Evolutionary conservation across 2,888 invertebrate species (phyloP).

Genomic region (Euzophera pinguis): DNA sequence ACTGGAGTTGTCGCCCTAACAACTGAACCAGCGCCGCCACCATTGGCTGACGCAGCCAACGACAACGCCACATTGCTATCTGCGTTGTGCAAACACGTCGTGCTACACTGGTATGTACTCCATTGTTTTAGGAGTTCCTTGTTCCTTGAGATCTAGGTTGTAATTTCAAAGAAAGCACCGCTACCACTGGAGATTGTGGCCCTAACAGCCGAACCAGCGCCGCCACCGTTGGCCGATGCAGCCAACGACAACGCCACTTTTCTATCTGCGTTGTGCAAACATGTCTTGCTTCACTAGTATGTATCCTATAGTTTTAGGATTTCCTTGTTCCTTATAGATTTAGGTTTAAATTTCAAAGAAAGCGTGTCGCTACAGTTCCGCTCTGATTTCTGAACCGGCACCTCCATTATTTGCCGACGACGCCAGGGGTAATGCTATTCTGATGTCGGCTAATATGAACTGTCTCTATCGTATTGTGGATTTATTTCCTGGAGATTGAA

Average conservation of each 20-base stretch:
- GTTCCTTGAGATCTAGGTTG: no score
- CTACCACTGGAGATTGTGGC: slow-evolving; percentile 28
- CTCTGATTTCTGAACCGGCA: no score
- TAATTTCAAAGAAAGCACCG: slow-evolving; percentile 54
- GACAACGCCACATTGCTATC: slow-evolving; percentile 62
- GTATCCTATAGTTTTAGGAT: background rate
- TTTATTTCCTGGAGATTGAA: no score
- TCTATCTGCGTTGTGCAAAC: slow-evolving; percentile 64
- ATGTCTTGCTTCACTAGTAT: slow-evolving; percentile 59
- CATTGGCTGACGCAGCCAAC: slow-evolving; percentile 45
- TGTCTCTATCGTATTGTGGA: no score
- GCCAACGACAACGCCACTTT: slow-evolving; percentile 62
- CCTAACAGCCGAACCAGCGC: slow-evolving; percentile 26
- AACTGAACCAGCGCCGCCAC: slow-evolving; percentile 27
- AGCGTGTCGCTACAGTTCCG: no score
- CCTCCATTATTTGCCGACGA: no score
- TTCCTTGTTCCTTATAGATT: no score
- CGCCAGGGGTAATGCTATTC: no score
- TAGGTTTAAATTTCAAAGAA: no score
- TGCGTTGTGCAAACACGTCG: slow-evolving; percentile 67
- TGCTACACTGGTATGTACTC: slow-evolving; percentile 46
- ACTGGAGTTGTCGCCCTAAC: slow-evolving; percentile 27
- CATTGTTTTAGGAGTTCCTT: no score
- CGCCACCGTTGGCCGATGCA: slow-evolving; percentile 38
- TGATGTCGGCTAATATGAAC: no score